These are phyloP conservation scores for Anthopleura sola DNA, from an alignment of 64 coral and sea anemone species.

Conservation along the genomic window DNA sequence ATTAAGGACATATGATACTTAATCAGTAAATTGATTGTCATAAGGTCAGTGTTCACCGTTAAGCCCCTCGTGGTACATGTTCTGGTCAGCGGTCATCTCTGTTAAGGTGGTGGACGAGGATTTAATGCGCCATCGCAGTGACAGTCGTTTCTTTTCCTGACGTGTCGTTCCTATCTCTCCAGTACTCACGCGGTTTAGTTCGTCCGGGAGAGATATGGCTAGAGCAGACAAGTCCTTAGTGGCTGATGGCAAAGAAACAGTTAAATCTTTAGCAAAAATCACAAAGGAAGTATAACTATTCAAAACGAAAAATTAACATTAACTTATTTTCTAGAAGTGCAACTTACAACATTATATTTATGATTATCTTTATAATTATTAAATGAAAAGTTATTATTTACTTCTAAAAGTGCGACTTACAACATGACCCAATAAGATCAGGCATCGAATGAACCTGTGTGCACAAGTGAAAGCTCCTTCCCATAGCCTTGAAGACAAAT, in stretches of 20 bases:
- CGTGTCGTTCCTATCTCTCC: slow-evolving; percentile 37
- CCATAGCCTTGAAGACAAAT: slow-evolving; percentile 2
- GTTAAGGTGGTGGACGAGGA: slow-evolving; percentile 2
- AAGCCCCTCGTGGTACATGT: background rate
- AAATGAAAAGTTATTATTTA: too few relatives aligned
- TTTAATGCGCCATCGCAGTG: slow-evolving; percentile 71
- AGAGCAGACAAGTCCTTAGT: slow-evolving; percentile 35
- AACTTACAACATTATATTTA: too few relatives aligned
- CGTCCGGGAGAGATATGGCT: slow-evolving; percentile 79
- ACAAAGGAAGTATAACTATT: background rate
- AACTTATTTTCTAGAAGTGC: background rate
- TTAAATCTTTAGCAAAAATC: background rate
- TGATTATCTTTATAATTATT: too few relatives aligned
- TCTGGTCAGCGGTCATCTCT: background rate
- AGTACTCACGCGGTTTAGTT: slow-evolving; percentile 52
- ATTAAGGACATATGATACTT: background rate
- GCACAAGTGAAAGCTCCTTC: background rate
- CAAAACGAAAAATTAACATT: background rate
- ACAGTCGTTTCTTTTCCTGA: slow-evolving; percentile 60
- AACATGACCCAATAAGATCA: background rate
- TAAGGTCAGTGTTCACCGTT: background rate
- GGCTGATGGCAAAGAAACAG: background rate
- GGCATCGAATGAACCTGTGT: background rate
- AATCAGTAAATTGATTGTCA: background rate
- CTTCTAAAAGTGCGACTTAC: background rate